Evolutionary conservation across 2,113 vertebrate genomes (phyloP), one percentile per base, ranked within the genome.

Genomic region (Mustelus asterias): DNA sequence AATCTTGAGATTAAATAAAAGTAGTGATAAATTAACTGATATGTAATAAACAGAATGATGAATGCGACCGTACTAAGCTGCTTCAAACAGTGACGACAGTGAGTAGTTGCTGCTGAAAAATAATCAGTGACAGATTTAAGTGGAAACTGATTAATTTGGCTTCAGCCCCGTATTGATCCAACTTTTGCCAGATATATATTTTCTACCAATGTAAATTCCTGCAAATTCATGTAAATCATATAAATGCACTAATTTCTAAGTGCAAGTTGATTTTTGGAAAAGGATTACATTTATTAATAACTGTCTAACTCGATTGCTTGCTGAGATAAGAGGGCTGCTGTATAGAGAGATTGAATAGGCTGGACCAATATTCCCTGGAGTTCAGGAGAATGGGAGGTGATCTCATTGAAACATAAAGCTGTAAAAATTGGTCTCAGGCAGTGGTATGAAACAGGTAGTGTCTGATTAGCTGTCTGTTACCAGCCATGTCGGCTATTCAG

Each of bases 91-190:
- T 80, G 13, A 80, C 20, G 14, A 86, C 37, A 86, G 44, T 10
- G 8, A 86, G 20, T 48, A 48, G 18, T 86, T 86, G 6, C 37
- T 44, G 41, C 20, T 86, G 83, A 54, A 86, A 86, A 86, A 86
- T 86, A 86, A 86, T 48, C 44, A 86, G 83, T 86, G 83, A 14
- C 83, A 86, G 76, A 80, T 80, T 80, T 37, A 80, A 80, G 76
- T 80, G 76, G n/a, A 33, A 76, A 80, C 44, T 48, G 44, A 48
- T 24, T 24, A 44, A 86, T 86, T 86, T 86, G 83, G 18, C 44
- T 86, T 86, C 41, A 86, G 18, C 83, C 83, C 20, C 8, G 6
- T 48, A 44, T 44, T 48, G 44, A 48, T 48, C 41, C 16, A 86
- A 86, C 37, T 24, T 37, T 48, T 86, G 44, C 22, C 14, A 24